Evolutionary conservation across 2,113 vertebrate genomes (phyloP), one percentile per base, ranked within the genome.

Genomic region (Cottus gobio): DNA sequence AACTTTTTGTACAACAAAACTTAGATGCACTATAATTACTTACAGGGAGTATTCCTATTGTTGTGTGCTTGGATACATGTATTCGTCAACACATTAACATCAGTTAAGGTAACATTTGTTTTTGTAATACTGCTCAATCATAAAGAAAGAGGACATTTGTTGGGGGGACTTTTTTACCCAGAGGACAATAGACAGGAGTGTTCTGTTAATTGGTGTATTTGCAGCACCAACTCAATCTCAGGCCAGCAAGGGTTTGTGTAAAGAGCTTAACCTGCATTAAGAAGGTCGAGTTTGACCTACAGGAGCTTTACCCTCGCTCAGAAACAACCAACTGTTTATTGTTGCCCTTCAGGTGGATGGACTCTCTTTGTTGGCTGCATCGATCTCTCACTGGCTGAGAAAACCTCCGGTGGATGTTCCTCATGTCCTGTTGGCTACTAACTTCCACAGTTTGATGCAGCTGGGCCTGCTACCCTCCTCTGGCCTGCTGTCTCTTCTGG

Each of bases 381-480:
- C 97, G 5, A 90, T 99, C 75, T 95, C 94, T 84, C 92, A 97
- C 65, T 99, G 97, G 98, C 91, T 98, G 72, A 85, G 54, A 56
- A 95, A 85, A 58, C 91, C 94, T 69, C 93, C 91, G 1, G 85
- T 80, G 11, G 91, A 72, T 18, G 96, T 97, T 82, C 98, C 98
- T 0, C 95, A 98, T 11, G 75, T 99, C 74, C 96, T 99, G 50
- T 60, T 99, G 85, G 96, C 97, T 37, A 99, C 98, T 66, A 98
- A 99, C 90, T 99, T 99, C 85, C 96, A 99, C 91, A 98, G 96
- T 80, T 93, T 99, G 74, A 89, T 98, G 83, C 96, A 97, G 87
- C 92, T 97, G 60, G 95, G 93, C 50, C 95, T 99, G 63, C 92
- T 99, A 16, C 97, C 97, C n/a, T 91, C 92, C 62, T 96, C 93